A percentile compares a stretch with the other conserved stretches of the same genome.
Conservation (phyloP, 2,888 invertebrate species). For the Eristalinus aeneus region DNA sequence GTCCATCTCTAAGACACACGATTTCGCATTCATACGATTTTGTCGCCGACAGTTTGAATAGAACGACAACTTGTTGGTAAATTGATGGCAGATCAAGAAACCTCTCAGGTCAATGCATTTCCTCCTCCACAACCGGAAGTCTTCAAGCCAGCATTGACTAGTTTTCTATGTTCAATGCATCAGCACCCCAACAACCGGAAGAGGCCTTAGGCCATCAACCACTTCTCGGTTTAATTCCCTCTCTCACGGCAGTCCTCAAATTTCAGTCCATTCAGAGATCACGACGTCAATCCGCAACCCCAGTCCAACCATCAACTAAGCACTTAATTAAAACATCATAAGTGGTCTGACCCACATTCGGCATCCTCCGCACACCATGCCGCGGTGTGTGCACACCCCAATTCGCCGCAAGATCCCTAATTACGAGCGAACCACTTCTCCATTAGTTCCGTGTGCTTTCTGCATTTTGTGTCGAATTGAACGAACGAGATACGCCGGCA, state of each 20-base stretch:
- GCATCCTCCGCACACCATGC: not conserved
- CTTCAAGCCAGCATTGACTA: not conserved
- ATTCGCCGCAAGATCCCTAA: conserved; percentile 61
- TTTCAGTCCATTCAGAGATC: not conserved
- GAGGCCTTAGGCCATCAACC: not conserved
- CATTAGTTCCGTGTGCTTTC: conserved; percentile 44
- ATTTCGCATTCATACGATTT: no score
- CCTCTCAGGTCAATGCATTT: no score
- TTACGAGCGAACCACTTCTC: conserved; percentile 59
- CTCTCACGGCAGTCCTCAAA: not conserved
- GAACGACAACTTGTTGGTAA: no score
- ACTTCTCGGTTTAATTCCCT: not conserved
- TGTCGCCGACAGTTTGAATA: no score
- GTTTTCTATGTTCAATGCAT: not conserved
- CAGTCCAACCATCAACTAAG: conserved; percentile 16
- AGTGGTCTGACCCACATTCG: conserved; percentile 64
- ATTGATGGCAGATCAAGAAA: no score
- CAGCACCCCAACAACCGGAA: not conserved
- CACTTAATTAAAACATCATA: conserved; percentile 63
- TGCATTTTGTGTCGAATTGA: not conserved
- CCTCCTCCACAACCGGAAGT: no score
- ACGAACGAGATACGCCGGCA: not conserved
- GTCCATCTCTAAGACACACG: no score
- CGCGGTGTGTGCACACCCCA: conserved; percentile 14
- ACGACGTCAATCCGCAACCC: not conserved